Percentiles rank a stretch among this genome's conserved stretches.
These are phyloP conservation scores for Diabrotica balteata DNA, from an alignment of 2,888 invertebrate species.

Conservation along the genomic window DNA sequence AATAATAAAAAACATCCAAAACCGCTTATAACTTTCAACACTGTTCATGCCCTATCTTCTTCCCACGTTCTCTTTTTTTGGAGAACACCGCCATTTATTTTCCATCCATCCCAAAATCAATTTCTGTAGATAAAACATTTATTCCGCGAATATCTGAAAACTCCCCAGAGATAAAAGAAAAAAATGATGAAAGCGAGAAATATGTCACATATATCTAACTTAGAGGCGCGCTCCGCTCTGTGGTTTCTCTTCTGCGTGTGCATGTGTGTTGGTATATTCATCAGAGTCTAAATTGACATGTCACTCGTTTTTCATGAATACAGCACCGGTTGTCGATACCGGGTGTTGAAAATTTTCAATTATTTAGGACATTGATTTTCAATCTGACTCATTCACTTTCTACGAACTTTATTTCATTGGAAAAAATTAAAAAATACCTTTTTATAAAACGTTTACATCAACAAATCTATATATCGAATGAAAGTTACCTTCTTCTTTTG, in stretches of 20 bases:
- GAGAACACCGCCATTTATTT: slow-evolving; percentile 16
- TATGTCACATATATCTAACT: slow-evolving; percentile 31
- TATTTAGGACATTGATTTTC: too few relatives aligned
- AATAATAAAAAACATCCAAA: too few relatives aligned
- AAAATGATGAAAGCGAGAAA: slow-evolving; percentile 26
- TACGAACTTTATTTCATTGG: too few relatives aligned
- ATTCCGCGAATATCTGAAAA: slow-evolving; percentile 11
- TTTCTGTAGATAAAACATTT: slow-evolving; percentile 20
- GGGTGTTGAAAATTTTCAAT: too few relatives aligned
- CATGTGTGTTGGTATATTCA: slow-evolving; percentile 5
- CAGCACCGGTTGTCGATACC: too few relatives aligned
- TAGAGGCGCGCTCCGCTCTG: slow-evolving; percentile 12
- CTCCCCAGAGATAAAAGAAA: slow-evolving; percentile 26
- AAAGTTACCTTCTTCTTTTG: too few relatives aligned
- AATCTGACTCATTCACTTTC: too few relatives aligned
- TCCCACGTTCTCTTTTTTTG: slow-evolving; percentile 1
- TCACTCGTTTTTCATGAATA: slow-evolving; percentile 6
- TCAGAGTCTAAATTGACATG: slow-evolving; percentile 7
- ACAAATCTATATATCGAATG: too few relatives aligned
- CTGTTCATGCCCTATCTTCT: too few relatives aligned
- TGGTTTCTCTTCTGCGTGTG: not conserved
- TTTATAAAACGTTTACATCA: too few relatives aligned
- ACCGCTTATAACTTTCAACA: too few relatives aligned
- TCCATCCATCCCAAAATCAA: slow-evolving; percentile 26
- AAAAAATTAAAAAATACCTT: too few relatives aligned